Percentiles rank a stretch among this genome's conserved stretches.
Evolutionary conservation across 2,113 vertebrate species (phyloP).

Genomic region (Hemiscyllium ocellatum): DNA sequence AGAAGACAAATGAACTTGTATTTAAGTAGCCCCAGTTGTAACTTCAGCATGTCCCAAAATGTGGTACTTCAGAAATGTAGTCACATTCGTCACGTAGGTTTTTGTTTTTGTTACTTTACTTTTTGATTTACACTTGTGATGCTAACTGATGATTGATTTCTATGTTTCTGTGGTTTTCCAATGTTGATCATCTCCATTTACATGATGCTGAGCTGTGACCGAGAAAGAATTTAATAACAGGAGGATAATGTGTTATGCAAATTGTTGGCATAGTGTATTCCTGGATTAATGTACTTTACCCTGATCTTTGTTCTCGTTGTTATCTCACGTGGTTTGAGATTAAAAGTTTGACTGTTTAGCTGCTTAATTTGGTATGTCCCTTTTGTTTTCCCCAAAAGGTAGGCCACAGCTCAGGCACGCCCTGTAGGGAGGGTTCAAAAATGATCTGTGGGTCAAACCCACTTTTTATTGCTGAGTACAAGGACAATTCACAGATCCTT

Average conservation of each 20-base stretch:
- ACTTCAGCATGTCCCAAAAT: background rate
- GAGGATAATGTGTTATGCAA: background rate
- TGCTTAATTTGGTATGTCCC: background rate
- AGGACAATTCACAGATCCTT: no score
- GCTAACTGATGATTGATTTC: background rate
- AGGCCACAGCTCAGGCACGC: background rate
- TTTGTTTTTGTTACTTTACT: background rate
- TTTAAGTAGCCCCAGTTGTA: background rate
- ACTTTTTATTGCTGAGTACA: background rate
- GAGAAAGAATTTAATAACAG: no score
- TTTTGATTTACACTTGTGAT: background rate
- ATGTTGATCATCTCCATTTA: background rate
- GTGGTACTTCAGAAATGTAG: background rate
- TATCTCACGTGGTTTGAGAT: background rate
- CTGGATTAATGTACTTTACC: background rate
- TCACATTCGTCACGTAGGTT: background rate
- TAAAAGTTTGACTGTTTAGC: background rate
- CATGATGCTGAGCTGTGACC: background rate
- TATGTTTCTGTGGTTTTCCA: background rate
- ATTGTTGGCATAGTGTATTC: background rate
- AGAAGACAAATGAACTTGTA: background rate
- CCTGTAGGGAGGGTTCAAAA: background rate
- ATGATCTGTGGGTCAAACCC: background rate
- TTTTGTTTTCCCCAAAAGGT: background rate
- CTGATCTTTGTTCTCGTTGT: background rate